phyloP scores from a whole-genome alignment of 2,113 vertebrate genomes.

The Anarhynchus alexandrinus region DNA sequence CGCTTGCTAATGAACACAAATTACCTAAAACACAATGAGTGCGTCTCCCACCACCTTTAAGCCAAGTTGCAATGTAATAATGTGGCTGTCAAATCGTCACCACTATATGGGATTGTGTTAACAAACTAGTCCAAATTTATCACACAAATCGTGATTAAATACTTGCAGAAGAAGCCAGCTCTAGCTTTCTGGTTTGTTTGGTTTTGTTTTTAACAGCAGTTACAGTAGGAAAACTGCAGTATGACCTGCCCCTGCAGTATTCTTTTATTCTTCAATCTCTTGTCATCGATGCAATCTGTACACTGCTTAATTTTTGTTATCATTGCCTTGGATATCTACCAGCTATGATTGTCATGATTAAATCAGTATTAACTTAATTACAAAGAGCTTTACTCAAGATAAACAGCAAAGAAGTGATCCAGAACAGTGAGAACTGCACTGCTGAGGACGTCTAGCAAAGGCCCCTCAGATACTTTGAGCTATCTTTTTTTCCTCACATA shows the following conservation, averaged over 20 bases:
- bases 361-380: constrained; percentile 68
- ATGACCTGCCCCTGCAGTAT: neutral
- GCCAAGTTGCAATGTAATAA: constrained; percentile 60
- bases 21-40: constrained; percentile 77
- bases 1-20: constrained; percentile 72
- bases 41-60: constrained; percentile 61
- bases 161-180: neutral
- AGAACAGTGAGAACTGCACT: constrained; percentile 41
- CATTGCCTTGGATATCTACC: constrained; percentile 54
- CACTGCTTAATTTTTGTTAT: constrained; percentile 33
- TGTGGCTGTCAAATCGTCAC: constrained; percentile 13
- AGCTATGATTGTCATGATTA: constrained; percentile 51
- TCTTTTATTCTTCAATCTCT: constrained; percentile 20
- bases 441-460: constrained; percentile 14
- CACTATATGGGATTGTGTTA: neutral
- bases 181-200: neutral
- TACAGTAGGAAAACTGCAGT: neutral
- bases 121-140: neutral
- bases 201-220: neutral
- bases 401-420: constrained; percentile 36
- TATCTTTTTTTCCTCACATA: neutral
- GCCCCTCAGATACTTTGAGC: neutral
- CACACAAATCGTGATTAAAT: neutral
- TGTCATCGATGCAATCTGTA: neutral
- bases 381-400: constrained; percentile 49